These are phyloP conservation scores for Oscheius sp. DNA, from an alignment of 2,888 invertebrate species.

Conservation along the genomic window DNA sequence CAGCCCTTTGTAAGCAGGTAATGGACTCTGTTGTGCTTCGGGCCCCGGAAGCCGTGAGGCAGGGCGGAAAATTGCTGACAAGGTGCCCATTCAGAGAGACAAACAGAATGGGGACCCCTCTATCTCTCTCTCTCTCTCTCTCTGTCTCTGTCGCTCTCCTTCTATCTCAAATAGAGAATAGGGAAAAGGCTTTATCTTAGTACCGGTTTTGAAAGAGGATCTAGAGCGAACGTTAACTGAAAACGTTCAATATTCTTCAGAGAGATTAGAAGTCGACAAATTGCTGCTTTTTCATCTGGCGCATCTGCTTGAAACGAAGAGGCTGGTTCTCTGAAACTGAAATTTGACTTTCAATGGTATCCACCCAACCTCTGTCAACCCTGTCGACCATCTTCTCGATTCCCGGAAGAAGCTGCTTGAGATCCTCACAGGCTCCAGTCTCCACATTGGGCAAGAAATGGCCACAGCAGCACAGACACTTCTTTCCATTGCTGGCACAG, in stretches of 20 bases:
- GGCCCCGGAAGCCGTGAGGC: slow-evolving; percentile 21
- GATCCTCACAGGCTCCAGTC: slow-evolving; percentile 46
- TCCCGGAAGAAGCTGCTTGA: slow-evolving; percentile 45
- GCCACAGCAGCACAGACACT: slow-evolving; percentile 49
- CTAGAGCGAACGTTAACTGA: slow-evolving; percentile 2
- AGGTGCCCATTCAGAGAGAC: background rate
- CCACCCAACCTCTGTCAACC: slow-evolving; percentile 3
- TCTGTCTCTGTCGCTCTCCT: too few relatives aligned
- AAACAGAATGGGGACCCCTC: background rate
- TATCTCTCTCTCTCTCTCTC: too few relatives aligned
- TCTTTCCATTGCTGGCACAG: slow-evolving; percentile 37
- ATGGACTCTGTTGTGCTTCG: slow-evolving; percentile 15
- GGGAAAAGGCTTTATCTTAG: slow-evolving; percentile 3
- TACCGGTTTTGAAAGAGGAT: slow-evolving; percentile 30
- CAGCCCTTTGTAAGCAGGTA: slow-evolving; percentile 17
- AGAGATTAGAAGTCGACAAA: slow-evolving; percentile 6
- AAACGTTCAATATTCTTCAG: background rate
- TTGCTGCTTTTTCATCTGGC: slow-evolving; percentile 23
- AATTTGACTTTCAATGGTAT: background rate
- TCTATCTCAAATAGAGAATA: too few relatives aligned
- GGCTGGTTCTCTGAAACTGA: slow-evolving; percentile 7
- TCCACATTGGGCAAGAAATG: slow-evolving; percentile 48
- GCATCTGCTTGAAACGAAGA: slow-evolving; percentile 1
- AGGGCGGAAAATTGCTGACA: slow-evolving; percentile 26
- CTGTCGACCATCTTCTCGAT: slow-evolving; percentile 41